Conservation (phyloP, 2,888 invertebrate genomes). For the Xestia c-nigrum region DNA sequence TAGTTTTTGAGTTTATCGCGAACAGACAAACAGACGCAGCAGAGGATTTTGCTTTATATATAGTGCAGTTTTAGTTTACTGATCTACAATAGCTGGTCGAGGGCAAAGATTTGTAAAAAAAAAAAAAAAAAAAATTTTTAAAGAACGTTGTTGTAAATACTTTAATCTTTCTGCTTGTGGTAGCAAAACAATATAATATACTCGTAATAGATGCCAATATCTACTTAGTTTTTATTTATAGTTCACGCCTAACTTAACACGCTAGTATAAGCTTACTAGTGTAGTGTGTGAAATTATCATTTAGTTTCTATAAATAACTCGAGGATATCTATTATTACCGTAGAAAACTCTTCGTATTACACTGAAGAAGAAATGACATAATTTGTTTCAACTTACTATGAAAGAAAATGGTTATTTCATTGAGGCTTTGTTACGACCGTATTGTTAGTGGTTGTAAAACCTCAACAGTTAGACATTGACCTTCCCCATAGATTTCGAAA, state of each 20-base stretch:
- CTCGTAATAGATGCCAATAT: neutral
- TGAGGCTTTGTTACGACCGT: conserved; percentile 1
- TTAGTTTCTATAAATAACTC: neutral
- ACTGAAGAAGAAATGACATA: conserved; percentile 10
- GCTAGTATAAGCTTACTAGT: conserved; percentile 6
- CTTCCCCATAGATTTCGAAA: conserved; percentile 47
- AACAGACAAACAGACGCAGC: too few species aligned
- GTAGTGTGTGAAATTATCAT: conserved; percentile 3
- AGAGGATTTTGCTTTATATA: too few species aligned
- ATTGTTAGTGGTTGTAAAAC: conserved; percentile 26
- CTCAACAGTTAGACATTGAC: conserved; percentile 45
- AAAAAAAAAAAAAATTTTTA: too few species aligned
- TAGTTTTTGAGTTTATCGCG: too few species aligned
- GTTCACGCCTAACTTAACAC: conserved; percentile 16
- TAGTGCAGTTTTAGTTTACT: neutral
- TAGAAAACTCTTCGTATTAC: conserved; percentile 6
- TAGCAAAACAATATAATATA: neutral
- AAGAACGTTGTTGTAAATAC: neutral
- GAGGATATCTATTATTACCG: neutral
- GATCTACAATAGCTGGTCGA: neutral
- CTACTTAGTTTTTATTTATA: conserved; percentile 2
- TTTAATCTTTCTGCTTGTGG: conserved; percentile 2
- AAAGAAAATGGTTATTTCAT: conserved; percentile 17
- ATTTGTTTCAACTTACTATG: conserved; percentile 3
- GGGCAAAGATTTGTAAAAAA: neutral